Percentiles rank a stretch among this genome's conserved stretches.
phyloP scores from a whole-genome alignment of 2,113 vertebrate species.

The Antechinus flavipes region DNA sequence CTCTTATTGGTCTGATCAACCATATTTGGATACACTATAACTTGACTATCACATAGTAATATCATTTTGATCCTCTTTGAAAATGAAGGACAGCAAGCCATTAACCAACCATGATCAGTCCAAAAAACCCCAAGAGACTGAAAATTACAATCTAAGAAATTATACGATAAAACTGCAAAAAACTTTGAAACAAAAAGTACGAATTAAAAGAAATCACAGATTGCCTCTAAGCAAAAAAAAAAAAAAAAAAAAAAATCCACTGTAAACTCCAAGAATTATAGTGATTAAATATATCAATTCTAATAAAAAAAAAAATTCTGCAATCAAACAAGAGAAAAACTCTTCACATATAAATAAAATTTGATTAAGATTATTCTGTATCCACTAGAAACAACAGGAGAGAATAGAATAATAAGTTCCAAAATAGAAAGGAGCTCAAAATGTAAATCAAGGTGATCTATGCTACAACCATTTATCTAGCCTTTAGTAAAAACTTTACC shows the following conservation, averaged over 20 bases:
- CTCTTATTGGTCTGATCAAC: no score
- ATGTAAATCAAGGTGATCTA: not conserved
- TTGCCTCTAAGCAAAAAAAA: not conserved
- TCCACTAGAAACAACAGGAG: not conserved
- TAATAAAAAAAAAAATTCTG: not conserved
- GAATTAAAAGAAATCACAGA: not conserved
- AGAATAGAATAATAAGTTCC: not conserved
- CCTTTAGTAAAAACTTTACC: not conserved
- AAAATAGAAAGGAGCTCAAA: not conserved
- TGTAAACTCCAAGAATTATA: not conserved
- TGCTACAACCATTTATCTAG: not conserved
- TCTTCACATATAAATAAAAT: not conserved
- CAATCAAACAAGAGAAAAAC: not conserved
- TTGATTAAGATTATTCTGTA: not conserved
- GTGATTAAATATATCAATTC: not conserved
- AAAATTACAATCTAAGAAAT: not conserved
- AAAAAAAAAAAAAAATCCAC: no score
- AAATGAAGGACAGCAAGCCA: no score
- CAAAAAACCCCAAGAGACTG: not conserved
- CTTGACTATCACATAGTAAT: no score
- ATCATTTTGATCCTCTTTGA: no score
- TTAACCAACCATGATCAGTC: not conserved
- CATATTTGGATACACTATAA: no score
- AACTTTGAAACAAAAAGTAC: not conserved
- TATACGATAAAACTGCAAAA: not conserved